These are phyloP conservation scores for Digitonthophagus gazella DNA, from an alignment of 2,888 invertebrate species.

Conservation along the genomic window DNA sequence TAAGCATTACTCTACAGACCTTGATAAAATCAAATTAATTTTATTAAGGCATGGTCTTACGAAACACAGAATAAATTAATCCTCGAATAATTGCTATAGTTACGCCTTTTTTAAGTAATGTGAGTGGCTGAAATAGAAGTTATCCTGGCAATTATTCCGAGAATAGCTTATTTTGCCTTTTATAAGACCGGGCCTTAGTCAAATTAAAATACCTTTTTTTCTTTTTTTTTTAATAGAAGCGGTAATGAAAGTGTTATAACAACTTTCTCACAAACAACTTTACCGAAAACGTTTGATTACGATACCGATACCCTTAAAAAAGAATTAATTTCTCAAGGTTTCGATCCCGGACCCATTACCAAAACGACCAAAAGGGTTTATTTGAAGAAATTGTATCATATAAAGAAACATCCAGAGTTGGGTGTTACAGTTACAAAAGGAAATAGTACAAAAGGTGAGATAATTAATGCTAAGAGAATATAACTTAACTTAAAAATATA, in stretches of 20 bases:
- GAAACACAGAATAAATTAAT: too few species aligned
- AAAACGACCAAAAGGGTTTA: constrained; percentile 74
- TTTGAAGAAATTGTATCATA: constrained; percentile 66
- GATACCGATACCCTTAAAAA: constrained; percentile 65
- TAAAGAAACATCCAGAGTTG: constrained; percentile 44
- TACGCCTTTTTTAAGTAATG: too few species aligned
- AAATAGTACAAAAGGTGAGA: constrained; percentile 38
- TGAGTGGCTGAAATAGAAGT: too few species aligned
- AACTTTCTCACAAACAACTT: constrained; percentile 40
- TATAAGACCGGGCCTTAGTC: too few species aligned
- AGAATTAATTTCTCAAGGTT: constrained; percentile 64
- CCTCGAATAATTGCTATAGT: too few species aligned
- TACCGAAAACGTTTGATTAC: constrained; percentile 63
- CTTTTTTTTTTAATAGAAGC: neutral
- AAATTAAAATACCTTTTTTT: too few species aligned
- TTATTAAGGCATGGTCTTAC: too few species aligned
- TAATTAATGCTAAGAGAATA: neutral
- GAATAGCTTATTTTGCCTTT: too few species aligned
- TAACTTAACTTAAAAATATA: too few species aligned
- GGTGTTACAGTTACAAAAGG: constrained; percentile 2
- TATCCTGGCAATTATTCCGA: too few species aligned
- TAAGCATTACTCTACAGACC: too few species aligned
- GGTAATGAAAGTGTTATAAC: constrained; percentile 30
- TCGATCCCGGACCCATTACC: constrained; percentile 75
- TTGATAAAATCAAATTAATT: too few species aligned